A percentile compares a stretch with the other conserved stretches of the same genome.
These are phyloP conservation scores for Limnephilus rhombicus DNA, from an alignment of 2,888 invertebrate genomes.

Conservation along the genomic window DNA sequence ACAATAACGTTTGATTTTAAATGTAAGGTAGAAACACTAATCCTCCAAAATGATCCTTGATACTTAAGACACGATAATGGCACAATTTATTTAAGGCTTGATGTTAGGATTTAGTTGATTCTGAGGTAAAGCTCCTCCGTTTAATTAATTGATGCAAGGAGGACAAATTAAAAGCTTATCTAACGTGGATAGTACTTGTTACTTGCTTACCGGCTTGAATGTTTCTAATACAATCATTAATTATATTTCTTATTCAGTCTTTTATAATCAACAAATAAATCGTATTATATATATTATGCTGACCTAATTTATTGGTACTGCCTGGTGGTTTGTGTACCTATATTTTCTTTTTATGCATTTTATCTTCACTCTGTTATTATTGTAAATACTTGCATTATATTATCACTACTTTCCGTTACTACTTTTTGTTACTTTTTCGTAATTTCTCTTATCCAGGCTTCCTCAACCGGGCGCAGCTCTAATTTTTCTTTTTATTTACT, in stretches of 20 bases:
- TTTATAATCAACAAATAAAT: background rate
- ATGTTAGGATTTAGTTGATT: background rate
- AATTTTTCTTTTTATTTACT: no score
- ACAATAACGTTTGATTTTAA: background rate
- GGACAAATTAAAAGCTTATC: background rate
- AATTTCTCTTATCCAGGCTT: no score
- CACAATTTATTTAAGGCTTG: conserved; percentile 27
- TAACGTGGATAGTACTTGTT: background rate
- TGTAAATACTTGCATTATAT: no score
- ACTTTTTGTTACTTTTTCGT: no score
- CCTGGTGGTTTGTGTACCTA: no score
- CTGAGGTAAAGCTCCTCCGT: conserved; percentile 5
- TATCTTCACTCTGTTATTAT: no score
- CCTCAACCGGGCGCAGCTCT: no score
- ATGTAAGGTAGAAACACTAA: background rate
- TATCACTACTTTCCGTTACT: no score
- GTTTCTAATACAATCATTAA: background rate
- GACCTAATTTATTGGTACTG: background rate
- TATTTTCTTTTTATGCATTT: no score
- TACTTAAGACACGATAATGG: conserved; percentile 29
- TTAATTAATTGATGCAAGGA: conserved; percentile 2
- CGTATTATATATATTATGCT: background rate
- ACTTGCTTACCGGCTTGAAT: background rate
- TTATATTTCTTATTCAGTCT: background rate
- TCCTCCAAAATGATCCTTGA: background rate